phyloP scores from a whole-genome alignment of 2,797 vertebrate genomes.

The Lacerta bilineata region DNA sequence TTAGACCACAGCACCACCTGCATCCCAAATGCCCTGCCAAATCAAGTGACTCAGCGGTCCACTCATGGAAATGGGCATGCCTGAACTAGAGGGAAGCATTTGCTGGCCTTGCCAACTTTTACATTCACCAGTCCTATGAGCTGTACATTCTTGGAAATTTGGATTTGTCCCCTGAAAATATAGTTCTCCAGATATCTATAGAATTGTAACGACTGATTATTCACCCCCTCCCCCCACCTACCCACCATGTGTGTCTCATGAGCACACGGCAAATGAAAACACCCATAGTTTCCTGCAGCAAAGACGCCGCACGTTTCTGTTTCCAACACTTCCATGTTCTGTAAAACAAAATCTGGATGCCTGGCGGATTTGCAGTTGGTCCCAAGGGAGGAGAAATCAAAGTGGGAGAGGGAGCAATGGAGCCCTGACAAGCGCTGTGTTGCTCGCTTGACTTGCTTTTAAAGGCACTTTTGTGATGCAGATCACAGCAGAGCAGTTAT shows the following conservation, averaged over 20 bases:
- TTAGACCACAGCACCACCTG: no score
- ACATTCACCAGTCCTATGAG: background rate
- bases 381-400: constrained; percentile 20
- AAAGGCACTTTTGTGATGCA: constrained; percentile 14
- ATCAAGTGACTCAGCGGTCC: background rate
- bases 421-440: background rate
- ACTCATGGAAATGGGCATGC: background rate
- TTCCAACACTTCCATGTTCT: background rate
- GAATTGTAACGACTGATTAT: background rate
- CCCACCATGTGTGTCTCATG: background rate
- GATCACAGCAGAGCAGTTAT: background rate
- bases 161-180: background rate
- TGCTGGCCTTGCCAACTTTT: background rate
- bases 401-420: background rate
- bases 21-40: background rate
- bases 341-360: constrained; percentile 23
- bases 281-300: background rate
- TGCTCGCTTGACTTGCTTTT: background rate
- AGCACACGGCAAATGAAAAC: background rate
- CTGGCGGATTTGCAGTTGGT: background rate
- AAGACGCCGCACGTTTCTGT: background rate
- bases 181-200: background rate
- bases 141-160: background rate
- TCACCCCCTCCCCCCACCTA: background rate
- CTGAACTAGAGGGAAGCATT: background rate